A percentile compares a stretch with the other conserved stretches of the same genome.
phyloP scores from a whole-genome alignment of 2,797 vertebrate species.

The Halcyon leucocephala region DNA sequence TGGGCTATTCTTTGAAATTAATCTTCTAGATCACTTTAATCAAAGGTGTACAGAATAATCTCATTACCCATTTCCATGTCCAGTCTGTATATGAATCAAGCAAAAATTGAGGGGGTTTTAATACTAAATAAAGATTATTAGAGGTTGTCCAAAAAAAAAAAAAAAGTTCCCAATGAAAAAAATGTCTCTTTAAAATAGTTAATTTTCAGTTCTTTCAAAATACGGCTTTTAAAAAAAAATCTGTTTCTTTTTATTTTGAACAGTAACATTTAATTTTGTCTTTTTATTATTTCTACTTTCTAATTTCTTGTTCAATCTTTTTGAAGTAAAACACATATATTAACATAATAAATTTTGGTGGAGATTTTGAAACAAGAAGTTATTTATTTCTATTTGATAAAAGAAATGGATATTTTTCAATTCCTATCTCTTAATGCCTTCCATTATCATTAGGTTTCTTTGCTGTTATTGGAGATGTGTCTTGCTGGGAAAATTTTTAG shows the following conservation, averaged over 20 bases:
- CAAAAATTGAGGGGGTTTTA: background rate
- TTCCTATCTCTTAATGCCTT: background rate
- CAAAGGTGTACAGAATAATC: background rate
- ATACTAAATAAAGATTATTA: background rate
- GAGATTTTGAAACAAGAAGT: background rate
- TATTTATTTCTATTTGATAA: background rate
- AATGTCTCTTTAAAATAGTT: background rate
- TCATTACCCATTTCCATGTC: background rate
- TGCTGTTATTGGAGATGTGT: background rate
- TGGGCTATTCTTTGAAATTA: background rate
- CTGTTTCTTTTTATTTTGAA: background rate
- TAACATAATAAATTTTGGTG: background rate
- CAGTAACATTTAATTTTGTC: background rate
- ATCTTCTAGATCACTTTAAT: background rate
- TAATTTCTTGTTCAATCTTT: background rate
- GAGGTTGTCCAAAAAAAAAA: background rate
- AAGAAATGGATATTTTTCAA: background rate
- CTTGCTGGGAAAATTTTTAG: background rate
- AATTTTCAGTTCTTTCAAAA: background rate
- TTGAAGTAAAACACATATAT: background rate
- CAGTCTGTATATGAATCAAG: background rate
- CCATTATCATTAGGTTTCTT: background rate
- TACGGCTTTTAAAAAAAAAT: background rate
- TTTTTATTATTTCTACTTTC: background rate
- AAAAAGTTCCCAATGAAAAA: background rate